These are phyloP conservation scores for Caenorhabditis inopinata DNA, from an alignment of 1,140 invertebrate genomes.

Conservation along the genomic window DNA sequence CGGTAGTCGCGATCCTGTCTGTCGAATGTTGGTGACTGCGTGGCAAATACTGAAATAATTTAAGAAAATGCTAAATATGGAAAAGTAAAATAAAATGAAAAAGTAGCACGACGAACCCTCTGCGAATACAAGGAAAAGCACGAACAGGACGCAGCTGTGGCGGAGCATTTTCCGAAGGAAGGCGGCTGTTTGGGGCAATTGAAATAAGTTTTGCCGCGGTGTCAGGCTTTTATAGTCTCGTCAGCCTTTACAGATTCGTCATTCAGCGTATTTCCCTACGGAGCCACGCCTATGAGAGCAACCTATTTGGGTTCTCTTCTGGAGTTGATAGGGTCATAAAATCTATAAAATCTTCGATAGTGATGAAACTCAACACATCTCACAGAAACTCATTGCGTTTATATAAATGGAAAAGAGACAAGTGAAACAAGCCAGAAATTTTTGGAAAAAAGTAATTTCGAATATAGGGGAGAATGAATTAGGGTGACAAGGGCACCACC, in stretches of 20 bases:
- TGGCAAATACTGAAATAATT: slow-evolving; percentile 28
- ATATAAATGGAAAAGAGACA: background rate
- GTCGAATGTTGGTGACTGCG: slow-evolving; percentile 46
- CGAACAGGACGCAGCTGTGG: slow-evolving; percentile 34
- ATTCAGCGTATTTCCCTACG: background rate
- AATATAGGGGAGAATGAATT: too few relatives aligned
- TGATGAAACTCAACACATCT: too few relatives aligned
- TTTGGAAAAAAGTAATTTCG: background rate
- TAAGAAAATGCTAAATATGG: background rate
- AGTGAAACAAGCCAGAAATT: background rate
- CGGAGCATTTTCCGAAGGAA: slow-evolving; percentile 28
- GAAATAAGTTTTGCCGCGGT: slow-evolving; percentile 3
- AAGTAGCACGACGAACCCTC: background rate
- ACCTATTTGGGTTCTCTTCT: background rate
- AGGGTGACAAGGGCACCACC: background rate
- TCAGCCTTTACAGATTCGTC: background rate
- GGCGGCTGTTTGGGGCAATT: background rate
- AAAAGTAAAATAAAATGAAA: background rate
- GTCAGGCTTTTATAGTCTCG: background rate
- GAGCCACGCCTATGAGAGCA: background rate
- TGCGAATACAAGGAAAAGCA: slow-evolving; percentile 37
- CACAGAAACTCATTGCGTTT: slow-evolving; percentile 11
- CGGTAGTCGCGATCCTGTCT: slow-evolving; percentile 55
- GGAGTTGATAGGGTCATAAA: slow-evolving; percentile 1
- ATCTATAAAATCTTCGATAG: background rate